Base-by-base conservation (phyloP, 1,140 invertebrate species). In the Pemphigus obesinymphae region DNA sequence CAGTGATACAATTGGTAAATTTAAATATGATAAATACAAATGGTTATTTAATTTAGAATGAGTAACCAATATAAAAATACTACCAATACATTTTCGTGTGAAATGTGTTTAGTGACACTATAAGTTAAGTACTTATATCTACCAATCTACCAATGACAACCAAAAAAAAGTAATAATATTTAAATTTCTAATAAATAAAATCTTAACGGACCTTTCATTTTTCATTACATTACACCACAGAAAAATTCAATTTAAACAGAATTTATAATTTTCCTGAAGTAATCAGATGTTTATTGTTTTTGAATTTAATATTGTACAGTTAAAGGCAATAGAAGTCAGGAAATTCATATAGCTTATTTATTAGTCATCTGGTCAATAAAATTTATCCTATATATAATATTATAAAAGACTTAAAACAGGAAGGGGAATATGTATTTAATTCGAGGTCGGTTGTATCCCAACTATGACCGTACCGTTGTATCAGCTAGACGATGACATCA, bases 401-500 rank as follows among this genome's bases (percentile, higher is more conserved):
- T n/a, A 50, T 72, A 72, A 8, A 26, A 31, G 17, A 48, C n/a
- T 8, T 13, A 15, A 43, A 73, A 73, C 29, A 17, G 70, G n/a
- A n/a, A n/a, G n/a, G 70, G 34, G 31, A 80, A 58, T 58, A 40
- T 63, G 34, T 80, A 34, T 58, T 80, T 80, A 45, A 55, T 63
- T 80, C 75, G 73, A 76, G 73, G 73, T 55, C 73, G 53, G 34
- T 26, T 45, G 43, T 75, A 53, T 29, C n/a, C n/a, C n/a, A n/a
- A n/a, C n/a, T n/a, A n/a, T n/a, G n/a, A n/a, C n/a, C 43, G 43
- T 45, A 45, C 3, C 43, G 43, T 45, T 45, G 43, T 45, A 45
- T 37, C n/a, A 58, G 50, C 76, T 29, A 80, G 76, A 80, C 76
- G 76, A 80, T 80, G 76, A 80, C 76, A 61, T 80, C 76, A 80